Evolutionary conservation across 2,113 vertebrate genomes (phyloP).

Genomic region (Sphaerodactylus townsendi): DNA sequence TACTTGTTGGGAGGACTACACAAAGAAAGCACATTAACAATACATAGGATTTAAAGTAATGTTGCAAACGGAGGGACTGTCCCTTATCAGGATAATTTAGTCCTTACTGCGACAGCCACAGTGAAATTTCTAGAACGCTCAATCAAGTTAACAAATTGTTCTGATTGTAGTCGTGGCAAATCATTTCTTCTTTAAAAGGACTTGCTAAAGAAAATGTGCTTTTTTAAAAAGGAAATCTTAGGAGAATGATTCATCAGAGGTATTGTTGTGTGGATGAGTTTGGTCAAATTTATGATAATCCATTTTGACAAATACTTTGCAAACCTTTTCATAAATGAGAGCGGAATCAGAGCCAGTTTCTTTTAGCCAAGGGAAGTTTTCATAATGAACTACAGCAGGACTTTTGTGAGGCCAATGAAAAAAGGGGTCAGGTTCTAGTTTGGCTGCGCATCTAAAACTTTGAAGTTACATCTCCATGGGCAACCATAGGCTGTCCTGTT

Average conservation of each 20-base stretch:
- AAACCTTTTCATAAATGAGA: not conserved
- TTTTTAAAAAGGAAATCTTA: constrained; percentile 32
- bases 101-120: constrained; percentile 5
- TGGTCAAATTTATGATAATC: constrained; percentile 24
- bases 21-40: not conserved
- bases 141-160: constrained; percentile 19
- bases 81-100: not conserved
- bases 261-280: constrained; percentile 37
- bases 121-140: constrained; percentile 17
- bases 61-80: not conserved
- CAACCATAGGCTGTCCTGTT: not conserved
- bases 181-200: constrained; percentile 8
- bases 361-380: not conserved
- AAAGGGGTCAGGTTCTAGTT: not conserved
- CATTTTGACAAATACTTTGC: not conserved
- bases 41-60: constrained; percentile 7
- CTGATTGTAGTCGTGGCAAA: constrained; percentile 22
- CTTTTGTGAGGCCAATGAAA: not conserved
- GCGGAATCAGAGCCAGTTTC: not conserved
- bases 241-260: constrained; percentile 47
- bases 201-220: constrained; percentile 29
- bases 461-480: not conserved
- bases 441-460: not conserved
- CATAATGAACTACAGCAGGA: not conserved
- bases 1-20: not conserved